These are phyloP conservation scores for Auanema freiburgensis DNA, from an alignment of 2,888 invertebrate species.

Conservation along the genomic window DNA sequence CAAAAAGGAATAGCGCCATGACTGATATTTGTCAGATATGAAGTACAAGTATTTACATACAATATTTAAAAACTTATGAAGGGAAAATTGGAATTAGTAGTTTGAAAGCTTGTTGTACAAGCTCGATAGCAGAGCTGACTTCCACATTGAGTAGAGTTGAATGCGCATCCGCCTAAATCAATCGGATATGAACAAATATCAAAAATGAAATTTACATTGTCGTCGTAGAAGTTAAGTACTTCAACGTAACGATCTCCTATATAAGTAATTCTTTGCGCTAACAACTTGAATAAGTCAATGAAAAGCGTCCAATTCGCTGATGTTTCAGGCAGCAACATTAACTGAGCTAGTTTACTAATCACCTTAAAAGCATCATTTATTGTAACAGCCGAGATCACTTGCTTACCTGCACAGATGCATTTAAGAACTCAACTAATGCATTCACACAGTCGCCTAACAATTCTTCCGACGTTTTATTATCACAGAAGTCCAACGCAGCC, in stretches of 20 bases:
- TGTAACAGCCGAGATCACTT: neutral
- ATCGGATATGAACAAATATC: no score
- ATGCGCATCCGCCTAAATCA: slow-evolving; percentile 16
- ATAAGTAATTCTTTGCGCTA: slow-evolving; percentile 8
- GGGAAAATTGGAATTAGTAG: slow-evolving; percentile 20
- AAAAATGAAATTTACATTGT: slow-evolving; percentile 3
- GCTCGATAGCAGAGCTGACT: slow-evolving; percentile 13
- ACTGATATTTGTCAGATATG: neutral
- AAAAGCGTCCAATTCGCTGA: slow-evolving; percentile 10
- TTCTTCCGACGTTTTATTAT: slow-evolving; percentile 32
- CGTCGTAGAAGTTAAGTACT: neutral
- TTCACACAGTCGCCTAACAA: slow-evolving; percentile 39
- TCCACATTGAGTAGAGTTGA: slow-evolving; percentile 14
- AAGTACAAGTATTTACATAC: neutral
- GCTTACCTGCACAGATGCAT: slow-evolving; percentile 44
- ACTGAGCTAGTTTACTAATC: slow-evolving; percentile 15
- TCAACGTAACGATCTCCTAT: slow-evolving; percentile 15
- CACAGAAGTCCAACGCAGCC: slow-evolving; percentile 6
- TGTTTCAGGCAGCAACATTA: slow-evolving; percentile 12
- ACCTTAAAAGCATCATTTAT: slow-evolving; percentile 3
- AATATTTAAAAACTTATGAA: neutral
- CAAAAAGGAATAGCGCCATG: neutral
- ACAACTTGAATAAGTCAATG: slow-evolving; percentile 8
- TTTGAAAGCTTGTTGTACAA: slow-evolving; percentile 17
- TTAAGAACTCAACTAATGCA: slow-evolving; percentile 42